A percentile compares a stretch with the other conserved stretches of the same genome.
Conservation (phyloP, 2,113 vertebrate species). For the Hypomesus transpacificus region DNA sequence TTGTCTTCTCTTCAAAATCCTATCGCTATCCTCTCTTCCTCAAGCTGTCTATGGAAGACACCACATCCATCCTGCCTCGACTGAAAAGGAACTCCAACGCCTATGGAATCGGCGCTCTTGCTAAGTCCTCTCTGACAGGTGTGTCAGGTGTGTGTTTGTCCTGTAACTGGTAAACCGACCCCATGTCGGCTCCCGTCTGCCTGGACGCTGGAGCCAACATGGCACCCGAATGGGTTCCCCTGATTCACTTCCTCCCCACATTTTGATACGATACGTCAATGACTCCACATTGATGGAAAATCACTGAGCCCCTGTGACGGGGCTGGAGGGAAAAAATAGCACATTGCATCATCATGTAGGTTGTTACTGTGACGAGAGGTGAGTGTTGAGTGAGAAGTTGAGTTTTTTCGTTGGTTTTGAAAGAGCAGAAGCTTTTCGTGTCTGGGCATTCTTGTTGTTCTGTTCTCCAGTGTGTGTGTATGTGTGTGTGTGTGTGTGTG, state of each 20-base stretch:
- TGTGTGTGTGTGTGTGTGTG: conserved; percentile 31
- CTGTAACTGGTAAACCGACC: conserved; percentile 76
- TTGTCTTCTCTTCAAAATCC: conserved; percentile 8
- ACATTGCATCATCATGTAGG: conserved; percentile 46
- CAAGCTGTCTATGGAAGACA: conserved; percentile 99
- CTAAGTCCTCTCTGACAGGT: conserved; percentile 99
- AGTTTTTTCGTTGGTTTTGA: conserved; percentile 61
- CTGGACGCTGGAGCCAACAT: conserved; percentile 69
- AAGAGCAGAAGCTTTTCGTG: conserved; percentile 30
- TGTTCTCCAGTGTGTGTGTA: conserved; percentile 10
- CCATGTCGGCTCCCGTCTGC: conserved; percentile 72
- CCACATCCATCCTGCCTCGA: conserved; percentile 95
- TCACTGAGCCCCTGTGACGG: conserved; percentile 31
- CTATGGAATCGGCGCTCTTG: conserved; percentile 96
- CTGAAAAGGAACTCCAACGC: conserved; percentile 96
- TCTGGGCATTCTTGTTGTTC: conserved; percentile 45
- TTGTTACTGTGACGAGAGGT: conserved; percentile 60
- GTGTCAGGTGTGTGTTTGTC: conserved; percentile 84
- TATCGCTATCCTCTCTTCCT: conserved; percentile 38
- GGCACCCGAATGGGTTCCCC: conserved; percentile 74
- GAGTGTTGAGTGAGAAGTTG: conserved; percentile 61
- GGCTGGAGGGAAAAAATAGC: conserved; percentile 38
- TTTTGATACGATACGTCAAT: conserved; percentile 66
- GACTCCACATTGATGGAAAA: conserved; percentile 68
- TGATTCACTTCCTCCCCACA: conserved; percentile 63